phyloP scores from a whole-genome alignment of 2,113 vertebrate genomes.

The Malurus cyaneus region DNA sequence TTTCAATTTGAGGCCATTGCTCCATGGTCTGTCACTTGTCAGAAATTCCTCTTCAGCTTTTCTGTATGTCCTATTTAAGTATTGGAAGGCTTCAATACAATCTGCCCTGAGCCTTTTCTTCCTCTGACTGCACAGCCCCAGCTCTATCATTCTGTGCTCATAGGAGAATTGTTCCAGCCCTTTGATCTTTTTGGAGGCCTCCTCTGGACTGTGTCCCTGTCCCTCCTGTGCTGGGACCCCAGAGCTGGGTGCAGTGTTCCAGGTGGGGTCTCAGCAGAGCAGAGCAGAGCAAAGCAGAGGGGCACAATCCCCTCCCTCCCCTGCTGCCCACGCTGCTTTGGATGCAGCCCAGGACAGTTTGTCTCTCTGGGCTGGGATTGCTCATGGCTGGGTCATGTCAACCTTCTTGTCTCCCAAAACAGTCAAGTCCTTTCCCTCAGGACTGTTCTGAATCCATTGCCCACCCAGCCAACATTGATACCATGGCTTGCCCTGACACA shows the following conservation, averaged over 20 bases:
- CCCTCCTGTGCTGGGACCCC: too few species aligned
- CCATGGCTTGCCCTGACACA: background rate
- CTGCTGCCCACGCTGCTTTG: background rate
- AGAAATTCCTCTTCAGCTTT: background rate
- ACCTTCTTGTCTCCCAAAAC: background rate
- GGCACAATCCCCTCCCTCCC: background rate
- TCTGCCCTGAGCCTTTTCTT: background rate
- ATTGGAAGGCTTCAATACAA: background rate
- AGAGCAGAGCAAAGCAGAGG: background rate
- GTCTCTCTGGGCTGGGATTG: background rate
- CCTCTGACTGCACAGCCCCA: background rate
- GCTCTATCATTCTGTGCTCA: background rate
- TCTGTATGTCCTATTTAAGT: background rate
- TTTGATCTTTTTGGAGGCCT: background rate
- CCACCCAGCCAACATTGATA: too few species aligned
- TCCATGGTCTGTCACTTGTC: background rate
- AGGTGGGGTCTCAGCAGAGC: background rate
- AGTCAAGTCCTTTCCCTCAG: background rate
- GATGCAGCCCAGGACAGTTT: background rate
- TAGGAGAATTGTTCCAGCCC: background rate
- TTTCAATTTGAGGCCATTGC: background rate
- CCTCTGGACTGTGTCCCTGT: accelerated
- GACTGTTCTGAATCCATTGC: background rate
- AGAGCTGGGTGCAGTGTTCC: background rate
- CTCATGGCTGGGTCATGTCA: background rate